Percentiles rank a stretch among this genome's conserved stretches.
phyloP scores from a whole-genome alignment of 2,797 vertebrate species.

The Falco peregrinus region DNA sequence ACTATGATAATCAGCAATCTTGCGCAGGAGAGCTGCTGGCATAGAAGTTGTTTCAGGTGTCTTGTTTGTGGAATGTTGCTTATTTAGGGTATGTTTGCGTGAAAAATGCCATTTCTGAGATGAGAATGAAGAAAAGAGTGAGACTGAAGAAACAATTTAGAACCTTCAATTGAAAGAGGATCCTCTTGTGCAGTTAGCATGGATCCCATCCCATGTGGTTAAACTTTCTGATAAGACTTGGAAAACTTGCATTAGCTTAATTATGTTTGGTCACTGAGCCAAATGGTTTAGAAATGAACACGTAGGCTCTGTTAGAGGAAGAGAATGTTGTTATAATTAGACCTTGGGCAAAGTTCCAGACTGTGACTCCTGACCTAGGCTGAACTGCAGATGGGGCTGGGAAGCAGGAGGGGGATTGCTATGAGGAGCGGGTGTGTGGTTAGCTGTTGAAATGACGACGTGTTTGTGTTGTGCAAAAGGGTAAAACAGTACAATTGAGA shows the following conservation, averaged over 20 bases:
- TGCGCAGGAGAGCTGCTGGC: background rate
- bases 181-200: background rate
- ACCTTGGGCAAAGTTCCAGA: slow-evolving; percentile 43
- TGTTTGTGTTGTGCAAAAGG: slow-evolving; percentile 37
- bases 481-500: background rate
- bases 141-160: background rate
- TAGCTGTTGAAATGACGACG: background rate
- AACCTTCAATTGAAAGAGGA: background rate
- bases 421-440: background rate
- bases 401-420: background rate
- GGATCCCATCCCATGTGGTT: background rate
- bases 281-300: slow-evolving; percentile 59
- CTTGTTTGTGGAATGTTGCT: background rate
- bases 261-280: slow-evolving; percentile 57
- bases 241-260: slow-evolving; percentile 51
- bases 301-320: slow-evolving; percentile 38
- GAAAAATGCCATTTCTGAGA: background rate
- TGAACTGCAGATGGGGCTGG: slow-evolving; percentile 16
- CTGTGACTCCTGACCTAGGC: slow-evolving; percentile 42
- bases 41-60: background rate
- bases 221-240: slow-evolving; percentile 48
- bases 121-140: background rate
- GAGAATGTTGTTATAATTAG: slow-evolving; percentile 64
- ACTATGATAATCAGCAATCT: background rate
- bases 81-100: background rate